Evolutionary conservation across 2,113 vertebrate species (phyloP).

Genomic region (Centropus bengalensis): DNA sequence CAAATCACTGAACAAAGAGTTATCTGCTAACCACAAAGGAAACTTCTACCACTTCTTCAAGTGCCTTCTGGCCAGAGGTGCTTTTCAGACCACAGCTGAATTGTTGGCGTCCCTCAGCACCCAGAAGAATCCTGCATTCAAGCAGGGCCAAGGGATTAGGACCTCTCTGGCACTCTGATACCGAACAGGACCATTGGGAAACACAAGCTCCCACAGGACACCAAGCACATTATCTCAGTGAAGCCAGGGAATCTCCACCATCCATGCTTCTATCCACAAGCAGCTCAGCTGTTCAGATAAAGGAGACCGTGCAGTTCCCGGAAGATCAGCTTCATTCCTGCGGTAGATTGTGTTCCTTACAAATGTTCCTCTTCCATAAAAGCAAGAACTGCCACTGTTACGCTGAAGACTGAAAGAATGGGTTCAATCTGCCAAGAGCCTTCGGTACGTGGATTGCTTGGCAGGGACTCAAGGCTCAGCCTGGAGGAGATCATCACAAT

Average conservation of each 20-base stretch:
- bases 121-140: not conserved
- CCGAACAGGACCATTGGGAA: fast-evolving
- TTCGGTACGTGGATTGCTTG: not conserved
- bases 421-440: slow-evolving; percentile 2
- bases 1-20: not conserved
- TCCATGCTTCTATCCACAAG: not conserved
- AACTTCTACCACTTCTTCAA: slow-evolving; percentile 14
- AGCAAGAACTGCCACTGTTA: not conserved
- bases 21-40: slow-evolving; percentile 37
- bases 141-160: not conserved
- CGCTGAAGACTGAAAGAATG: not conserved
- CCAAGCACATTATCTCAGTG: not conserved
- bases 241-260: not conserved
- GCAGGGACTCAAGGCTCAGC: not conserved
- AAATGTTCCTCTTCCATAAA: not conserved
- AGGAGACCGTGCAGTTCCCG: fast-evolving
- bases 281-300: not conserved
- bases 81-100: not conserved
- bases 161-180: not conserved
- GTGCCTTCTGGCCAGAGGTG: not conserved
- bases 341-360: not conserved
- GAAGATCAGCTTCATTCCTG: not conserved
- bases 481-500: not conserved
- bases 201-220: not conserved
- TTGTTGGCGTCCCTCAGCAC: not conserved